phyloP scores from a whole-genome alignment of 2,888 invertebrate genomes.

The Synanthedon myopaeformis region DNA sequence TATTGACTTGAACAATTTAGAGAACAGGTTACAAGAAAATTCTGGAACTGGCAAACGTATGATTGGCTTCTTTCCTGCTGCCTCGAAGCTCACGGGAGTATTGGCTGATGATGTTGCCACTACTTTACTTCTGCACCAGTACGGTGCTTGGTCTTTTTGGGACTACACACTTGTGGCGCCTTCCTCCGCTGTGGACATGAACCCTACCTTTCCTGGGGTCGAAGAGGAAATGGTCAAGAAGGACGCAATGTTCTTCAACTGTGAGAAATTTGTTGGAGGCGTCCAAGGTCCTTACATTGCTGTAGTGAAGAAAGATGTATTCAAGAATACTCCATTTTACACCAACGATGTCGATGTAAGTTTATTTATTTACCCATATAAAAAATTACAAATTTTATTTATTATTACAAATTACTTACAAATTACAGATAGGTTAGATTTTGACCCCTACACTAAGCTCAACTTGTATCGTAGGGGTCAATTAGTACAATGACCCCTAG shows the following conservation, averaged over 20 bases:
- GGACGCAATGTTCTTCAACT: conserved; percentile 90
- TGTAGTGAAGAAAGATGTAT: conserved; percentile 64
- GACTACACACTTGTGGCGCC: conserved; percentile 90
- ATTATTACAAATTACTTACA: no score
- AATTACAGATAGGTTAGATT: no score
- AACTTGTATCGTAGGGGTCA: no score
- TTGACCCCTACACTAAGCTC: no score
- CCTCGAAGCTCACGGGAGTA: conserved; percentile 91
- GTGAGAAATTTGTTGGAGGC: conserved; percentile 92
- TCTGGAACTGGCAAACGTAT: conserved; percentile 74
- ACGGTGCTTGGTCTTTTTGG: conserved; percentile 89
- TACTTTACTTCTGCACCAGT: conserved; percentile 82
- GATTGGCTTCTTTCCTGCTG: conserved; percentile 88
- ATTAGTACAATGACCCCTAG: no score
- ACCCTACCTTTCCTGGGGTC: conserved; percentile 77
- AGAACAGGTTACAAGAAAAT: conserved; percentile 75
- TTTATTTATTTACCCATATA: background rate
- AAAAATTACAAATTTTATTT: no score
- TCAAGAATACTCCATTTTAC: conserved; percentile 49
- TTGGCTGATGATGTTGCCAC: conserved; percentile 85
- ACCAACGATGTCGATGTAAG: conserved; percentile 60
- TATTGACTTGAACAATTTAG: conserved; percentile 82
- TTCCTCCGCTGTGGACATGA: conserved; percentile 84
- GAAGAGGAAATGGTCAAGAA: conserved; percentile 82
- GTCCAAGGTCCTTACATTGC: conserved; percentile 83